phyloP scores from a whole-genome alignment of 2,113 vertebrate genomes.

The Chaetops frenatus region DNA sequence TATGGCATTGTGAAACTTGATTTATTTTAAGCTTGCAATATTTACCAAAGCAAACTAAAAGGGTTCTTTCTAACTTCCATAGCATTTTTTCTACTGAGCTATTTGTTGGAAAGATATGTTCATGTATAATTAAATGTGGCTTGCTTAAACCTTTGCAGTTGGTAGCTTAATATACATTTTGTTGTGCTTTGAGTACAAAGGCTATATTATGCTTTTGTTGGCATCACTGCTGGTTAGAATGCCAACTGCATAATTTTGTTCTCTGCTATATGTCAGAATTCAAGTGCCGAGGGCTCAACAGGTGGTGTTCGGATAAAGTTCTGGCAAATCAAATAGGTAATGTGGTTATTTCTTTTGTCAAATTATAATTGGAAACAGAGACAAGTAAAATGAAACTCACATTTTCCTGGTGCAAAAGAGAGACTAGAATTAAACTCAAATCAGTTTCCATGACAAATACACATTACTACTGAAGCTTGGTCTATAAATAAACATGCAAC shows the following conservation, averaged over 20 bases:
- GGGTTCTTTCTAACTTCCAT: constrained; percentile 38
- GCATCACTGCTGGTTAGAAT: constrained; percentile 55
- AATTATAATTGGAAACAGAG: constrained; percentile 78
- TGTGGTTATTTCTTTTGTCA: constrained; percentile 76
- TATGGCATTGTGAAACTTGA: constrained; percentile 26
- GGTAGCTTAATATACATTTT: constrained; percentile 74
- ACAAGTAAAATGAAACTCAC: constrained; percentile 67
- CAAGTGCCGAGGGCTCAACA: constrained; percentile 72
- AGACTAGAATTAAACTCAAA: constrained; percentile 52
- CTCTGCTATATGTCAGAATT: constrained; percentile 73
- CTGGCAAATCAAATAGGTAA: constrained; percentile 77
- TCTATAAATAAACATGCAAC: constrained; percentile 37
- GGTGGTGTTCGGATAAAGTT: constrained; percentile 75
- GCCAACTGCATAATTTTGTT: constrained; percentile 70
- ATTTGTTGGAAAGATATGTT: constrained; percentile 52
- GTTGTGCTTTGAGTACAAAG: constrained; percentile 74
- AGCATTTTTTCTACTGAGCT: constrained; percentile 23
- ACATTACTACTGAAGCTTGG: constrained; percentile 31
- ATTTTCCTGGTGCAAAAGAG: constrained; percentile 62
- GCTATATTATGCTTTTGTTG: constrained; percentile 75
- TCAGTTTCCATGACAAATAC: constrained; percentile 62
- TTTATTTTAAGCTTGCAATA: constrained; percentile 52
- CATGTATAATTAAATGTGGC: constrained; percentile 70
- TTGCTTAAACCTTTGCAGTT: constrained; percentile 75
- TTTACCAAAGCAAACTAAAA: constrained; percentile 47